Evolutionary conservation across 2,888 invertebrate species (phyloP), one percentile per base, ranked within the genome.

Genomic region (Campoplex nolae): DNA sequence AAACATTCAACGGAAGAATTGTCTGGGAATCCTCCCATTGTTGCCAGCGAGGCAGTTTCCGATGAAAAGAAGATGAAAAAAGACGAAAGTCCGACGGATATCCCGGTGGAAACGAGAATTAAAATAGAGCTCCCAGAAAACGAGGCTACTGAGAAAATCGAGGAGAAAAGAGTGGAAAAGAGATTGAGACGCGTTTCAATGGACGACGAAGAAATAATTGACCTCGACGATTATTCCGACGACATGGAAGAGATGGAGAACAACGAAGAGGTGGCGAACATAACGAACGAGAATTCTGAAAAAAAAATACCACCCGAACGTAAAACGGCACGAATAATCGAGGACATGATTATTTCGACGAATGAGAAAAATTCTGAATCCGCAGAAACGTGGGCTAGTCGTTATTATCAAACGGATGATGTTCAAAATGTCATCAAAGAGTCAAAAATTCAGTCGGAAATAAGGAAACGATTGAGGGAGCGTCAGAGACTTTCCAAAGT

Each of bases 371-470:
- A 84, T 56, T n/a, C 92, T 2, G 93, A 93, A 89, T 90, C 88
- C 28, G 38, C 93, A 1, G 94, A 94, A 90, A 94, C 94, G 13
- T 94, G 94, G 94, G 93, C 94, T 7, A 92, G 93, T 23, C 92
- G 94, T n/a, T 94, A 94, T 86, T 94, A 93, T 88, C 93, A 93
- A 79, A 94, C 94, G 18, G 94, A 94, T 56, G 94, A 93, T 85
- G 94, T 94, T 2, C 94, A 94, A 75, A 94, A 88, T 77, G 94
- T 94, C 23, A 94, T 94, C 76, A 94, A 94, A 85, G 94, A 94
- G 76, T 94, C 94, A 1, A 94, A 94, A 81, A 94, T 94, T 62
- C 94, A 94, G 56, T 94, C 94, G 1, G 94, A 94, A 88, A 94
- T 94, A 81, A 91, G 94, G 3, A 94, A 94, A 89, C 92, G 94